These are phyloP conservation scores for Palythoa grandis DNA, from an alignment of 92 coral and sea anemone species.

Conservation along the genomic window DNA sequence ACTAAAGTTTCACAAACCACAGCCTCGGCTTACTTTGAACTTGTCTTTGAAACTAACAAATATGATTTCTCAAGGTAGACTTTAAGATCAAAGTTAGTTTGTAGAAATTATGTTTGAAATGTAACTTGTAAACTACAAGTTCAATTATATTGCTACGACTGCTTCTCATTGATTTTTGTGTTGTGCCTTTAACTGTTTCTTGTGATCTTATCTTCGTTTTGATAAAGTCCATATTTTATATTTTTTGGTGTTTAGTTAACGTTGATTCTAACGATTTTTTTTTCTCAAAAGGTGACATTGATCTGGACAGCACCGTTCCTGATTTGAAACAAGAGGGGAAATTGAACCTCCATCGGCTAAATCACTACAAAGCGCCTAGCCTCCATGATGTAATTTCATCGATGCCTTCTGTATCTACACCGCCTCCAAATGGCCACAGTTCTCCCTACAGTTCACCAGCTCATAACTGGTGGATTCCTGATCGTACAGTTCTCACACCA, in stretches of 20 bases:
- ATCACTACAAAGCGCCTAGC: constrained; percentile 97
- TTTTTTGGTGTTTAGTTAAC: background rate
- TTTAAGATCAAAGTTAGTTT: background rate
- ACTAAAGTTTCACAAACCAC: constrained; percentile 22
- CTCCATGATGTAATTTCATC: constrained; percentile 86
- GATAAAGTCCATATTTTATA: background rate
- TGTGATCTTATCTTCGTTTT: constrained; percentile 7
- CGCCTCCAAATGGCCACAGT: constrained; percentile 90
- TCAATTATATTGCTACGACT: background rate
- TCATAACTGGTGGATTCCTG: constrained; percentile 98
- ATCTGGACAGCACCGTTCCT: constrained; percentile 92
- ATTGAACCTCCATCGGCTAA: constrained; percentile 83
- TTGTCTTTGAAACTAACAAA: constrained; percentile 23
- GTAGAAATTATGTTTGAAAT: background rate
- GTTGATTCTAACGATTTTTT: constrained; percentile 15
- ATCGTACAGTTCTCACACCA: constrained; percentile 96
- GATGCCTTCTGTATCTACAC: constrained; percentile 82
- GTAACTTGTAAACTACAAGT: background rate
- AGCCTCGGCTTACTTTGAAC: constrained; percentile 16
- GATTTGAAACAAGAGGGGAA: constrained; percentile 97
- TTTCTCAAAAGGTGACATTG: constrained; percentile 88
- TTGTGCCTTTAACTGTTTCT: background rate
- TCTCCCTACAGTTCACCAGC: constrained; percentile 96
- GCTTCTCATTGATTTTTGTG: too few relatives aligned
- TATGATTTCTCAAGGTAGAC: constrained; percentile 34